Evolutionary conservation across 2,113 vertebrate genomes (phyloP).

Genomic region (Aspiorhynchus laticeps): DNA sequence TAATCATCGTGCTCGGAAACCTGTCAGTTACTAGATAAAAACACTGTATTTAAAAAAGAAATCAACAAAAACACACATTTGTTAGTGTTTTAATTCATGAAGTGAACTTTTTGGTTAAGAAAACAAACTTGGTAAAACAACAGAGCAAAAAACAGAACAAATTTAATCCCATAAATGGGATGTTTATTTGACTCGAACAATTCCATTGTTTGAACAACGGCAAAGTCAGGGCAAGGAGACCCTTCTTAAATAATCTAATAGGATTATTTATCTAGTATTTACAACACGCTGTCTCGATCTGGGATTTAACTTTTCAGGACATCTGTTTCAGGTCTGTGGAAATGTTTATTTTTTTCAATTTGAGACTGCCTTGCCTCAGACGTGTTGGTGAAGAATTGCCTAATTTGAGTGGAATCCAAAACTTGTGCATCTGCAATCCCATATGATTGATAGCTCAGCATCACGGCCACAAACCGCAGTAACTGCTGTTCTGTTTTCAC

Average conservation of each 20-base stretch:
- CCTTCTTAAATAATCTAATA: slow-evolving; percentile 45
- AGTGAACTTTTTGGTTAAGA: not conserved
- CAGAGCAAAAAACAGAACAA: not conserved
- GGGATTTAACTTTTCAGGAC: slow-evolving; percentile 52
- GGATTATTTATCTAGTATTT: slow-evolving; percentile 63
- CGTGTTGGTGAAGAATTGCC: slow-evolving; percentile 34
- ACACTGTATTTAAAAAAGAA: not conserved
- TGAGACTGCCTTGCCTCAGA: slow-evolving; percentile 28
- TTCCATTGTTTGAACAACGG: slow-evolving; percentile 38
- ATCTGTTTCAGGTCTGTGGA: slow-evolving; percentile 55
- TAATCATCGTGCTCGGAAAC: not conserved
- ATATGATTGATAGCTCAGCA: slow-evolving; percentile 38
- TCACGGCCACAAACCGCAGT: slow-evolving; percentile 25
- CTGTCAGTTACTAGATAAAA: not conserved
- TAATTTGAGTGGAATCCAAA: slow-evolving; percentile 44
- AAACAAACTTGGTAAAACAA: not conserved
- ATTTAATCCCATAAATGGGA: slow-evolving; percentile 52
- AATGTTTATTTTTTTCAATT: slow-evolving; percentile 12
- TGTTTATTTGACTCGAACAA: slow-evolving; percentile 47
- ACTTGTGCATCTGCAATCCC: slow-evolving; percentile 23
- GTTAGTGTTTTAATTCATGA: slow-evolving; percentile 1
- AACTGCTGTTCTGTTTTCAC: slow-evolving; percentile 32
- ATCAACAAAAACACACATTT: not conserved
- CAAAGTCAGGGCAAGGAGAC: slow-evolving; percentile 50
- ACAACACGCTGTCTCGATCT: slow-evolving; percentile 39